Evolutionary conservation across 2,797 vertebrate species (phyloP).

Genomic region (Eulemur coronatus): DNA sequence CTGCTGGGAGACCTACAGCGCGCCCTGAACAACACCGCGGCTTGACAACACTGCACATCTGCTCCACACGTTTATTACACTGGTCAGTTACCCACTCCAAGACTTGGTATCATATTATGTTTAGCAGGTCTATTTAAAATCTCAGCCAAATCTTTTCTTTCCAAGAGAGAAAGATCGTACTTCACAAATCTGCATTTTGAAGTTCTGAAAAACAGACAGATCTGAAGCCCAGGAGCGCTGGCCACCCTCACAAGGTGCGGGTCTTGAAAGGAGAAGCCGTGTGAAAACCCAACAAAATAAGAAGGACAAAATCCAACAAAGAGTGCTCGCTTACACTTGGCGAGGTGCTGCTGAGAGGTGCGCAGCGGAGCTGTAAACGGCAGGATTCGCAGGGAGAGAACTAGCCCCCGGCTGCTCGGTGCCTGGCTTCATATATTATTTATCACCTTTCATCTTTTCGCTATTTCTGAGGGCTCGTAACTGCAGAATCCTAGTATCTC

Average conservation of each 20-base stretch:
- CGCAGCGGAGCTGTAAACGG: conserved; percentile 59
- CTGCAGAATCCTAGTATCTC: not conserved
- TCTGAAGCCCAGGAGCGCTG: conserved; percentile 17
- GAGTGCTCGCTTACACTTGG: conserved; percentile 61
- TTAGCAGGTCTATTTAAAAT: not conserved
- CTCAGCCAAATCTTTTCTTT: not conserved
- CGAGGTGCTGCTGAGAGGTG: conserved; percentile 55
- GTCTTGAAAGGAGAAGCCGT: conserved; percentile 55
- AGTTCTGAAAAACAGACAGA: not conserved
- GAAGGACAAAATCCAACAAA: conserved; percentile 65
- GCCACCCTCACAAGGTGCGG: conserved; percentile 1
- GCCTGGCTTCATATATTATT: conserved; percentile 62
- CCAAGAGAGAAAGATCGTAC: not conserved
- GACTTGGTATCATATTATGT: accelerated
- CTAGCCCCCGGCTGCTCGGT: conserved; percentile 52
- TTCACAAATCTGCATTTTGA: not conserved
- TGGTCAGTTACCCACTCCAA: not conserved
- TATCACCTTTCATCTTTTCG: conserved; percentile 29
- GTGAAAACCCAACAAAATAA: conserved; percentile 71
- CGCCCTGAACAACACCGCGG: accelerated
- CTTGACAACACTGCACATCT: not conserved
- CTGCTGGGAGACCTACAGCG: not conserved
- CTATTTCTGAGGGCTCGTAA: not conserved
- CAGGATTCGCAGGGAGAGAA: conserved; percentile 64
- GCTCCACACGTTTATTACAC: not conserved